Evolutionary conservation across 2,113 vertebrate species (phyloP), one percentile per base, ranked within the genome.

Genomic region (Salvelinus alpinus): DNA sequence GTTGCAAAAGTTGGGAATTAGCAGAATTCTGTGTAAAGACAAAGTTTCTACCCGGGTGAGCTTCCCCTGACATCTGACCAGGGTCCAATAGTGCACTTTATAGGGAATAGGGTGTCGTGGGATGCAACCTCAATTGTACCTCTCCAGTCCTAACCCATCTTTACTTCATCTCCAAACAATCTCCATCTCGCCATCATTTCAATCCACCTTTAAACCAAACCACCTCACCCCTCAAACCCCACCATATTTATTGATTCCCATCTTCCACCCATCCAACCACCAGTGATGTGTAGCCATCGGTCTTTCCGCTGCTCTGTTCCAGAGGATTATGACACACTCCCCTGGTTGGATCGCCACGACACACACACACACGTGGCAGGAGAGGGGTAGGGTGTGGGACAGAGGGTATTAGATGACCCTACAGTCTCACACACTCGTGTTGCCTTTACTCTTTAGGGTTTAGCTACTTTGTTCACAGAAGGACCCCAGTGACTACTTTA

Each of bases 291-390:
- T 85, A 86, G 80, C 86, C 82, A 74, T 83, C 78, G 82, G 66
- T 82, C 83, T 87, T 91, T 90, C 82, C 71, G 69, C 87, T 57
- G 71, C 87, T 82, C 80, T 89, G 88, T 84, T 81, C 83, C 72
- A 16, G 57, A 87, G 91, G 90, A 91, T 91, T 90, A 88, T 77
- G 76, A 84, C 81, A 70, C 72, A 60, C 69, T 64, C 57, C 48
- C 3, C 48, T 51, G 48, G 48, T 51, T 14, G 48, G 3, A 3
- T 16, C 4, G 34, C 29, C 70, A n/a, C n/a, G 7, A 64, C 54
- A 70, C 74, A 20, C 78, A 64, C 74, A 27, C 78, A 74, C 80
- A 70, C 27, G 38, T 11, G 64, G 64, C 24, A 16, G 27, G 64
- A 66, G 64, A 71, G 47, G 38, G n/a, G 7, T 5, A 73, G 20